Conservation (phyloP, 35 echinoderm and acorn worm species). For the Antedon bifida region DNA sequence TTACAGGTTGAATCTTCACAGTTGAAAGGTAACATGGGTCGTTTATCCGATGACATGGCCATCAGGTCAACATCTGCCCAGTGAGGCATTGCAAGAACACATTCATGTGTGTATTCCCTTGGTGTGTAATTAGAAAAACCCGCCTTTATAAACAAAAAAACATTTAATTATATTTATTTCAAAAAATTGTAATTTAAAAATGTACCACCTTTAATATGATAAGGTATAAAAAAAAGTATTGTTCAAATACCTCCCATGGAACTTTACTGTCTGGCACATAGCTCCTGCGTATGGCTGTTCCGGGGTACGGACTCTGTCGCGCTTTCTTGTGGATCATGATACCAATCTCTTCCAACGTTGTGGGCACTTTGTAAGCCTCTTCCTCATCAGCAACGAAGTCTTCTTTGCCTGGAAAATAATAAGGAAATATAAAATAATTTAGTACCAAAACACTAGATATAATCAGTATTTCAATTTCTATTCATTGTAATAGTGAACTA, state of each 20-base stretch:
- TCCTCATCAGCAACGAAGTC: slow-evolving; percentile 29
- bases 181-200: slow-evolving; percentile 5
- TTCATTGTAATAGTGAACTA: too few relatives aligned
- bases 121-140: slow-evolving; percentile 50
- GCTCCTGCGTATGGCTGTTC: slow-evolving; percentile 53
- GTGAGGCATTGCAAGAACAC: slow-evolving; percentile 40
- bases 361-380: slow-evolving; percentile 39
- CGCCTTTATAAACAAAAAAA: slow-evolving; percentile 22
- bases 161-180: not conserved
- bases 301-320: slow-evolving; percentile 68
- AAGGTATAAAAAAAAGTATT: too few relatives aligned
- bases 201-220: too few relatives aligned
- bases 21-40: slow-evolving; percentile 56
- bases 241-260: slow-evolving; percentile 79
- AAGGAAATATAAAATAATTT: not conserved
- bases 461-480: too few relatives aligned
- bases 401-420: slow-evolving; percentile 7
- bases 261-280: slow-evolving; percentile 63
- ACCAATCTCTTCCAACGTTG: slow-evolving; percentile 72
- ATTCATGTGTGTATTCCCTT: slow-evolving; percentile 43
- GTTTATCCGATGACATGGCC: slow-evolving; percentile 10
- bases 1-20: slow-evolving; percentile 36
- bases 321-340: slow-evolving; percentile 70
- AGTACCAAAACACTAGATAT: too few relatives aligned
- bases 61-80: slow-evolving; percentile 73